phyloP scores from a whole-genome alignment of 1,140 invertebrate species.

The Pseudomyrmex gracilis region DNA sequence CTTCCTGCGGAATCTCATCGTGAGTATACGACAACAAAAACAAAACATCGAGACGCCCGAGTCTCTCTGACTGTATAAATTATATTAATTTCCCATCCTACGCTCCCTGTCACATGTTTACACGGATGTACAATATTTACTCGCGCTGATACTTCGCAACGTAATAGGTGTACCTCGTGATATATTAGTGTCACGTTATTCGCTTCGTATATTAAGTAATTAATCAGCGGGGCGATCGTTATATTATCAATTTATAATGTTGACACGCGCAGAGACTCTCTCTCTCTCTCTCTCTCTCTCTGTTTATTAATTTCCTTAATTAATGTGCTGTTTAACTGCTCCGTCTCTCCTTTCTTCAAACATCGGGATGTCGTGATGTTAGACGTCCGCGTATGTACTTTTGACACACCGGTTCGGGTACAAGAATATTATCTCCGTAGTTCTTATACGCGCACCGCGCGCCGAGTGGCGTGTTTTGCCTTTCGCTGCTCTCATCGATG shows the following conservation, averaged over 20 bases:
- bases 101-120: too few relatives aligned
- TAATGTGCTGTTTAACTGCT: background rate
- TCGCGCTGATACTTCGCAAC: conserved; percentile 6
- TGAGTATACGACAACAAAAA: too few relatives aligned
- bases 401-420: too few relatives aligned
- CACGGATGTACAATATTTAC: background rate
- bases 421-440: too few relatives aligned
- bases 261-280: too few relatives aligned
- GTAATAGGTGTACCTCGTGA: background rate
- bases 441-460: background rate
- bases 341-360: background rate
- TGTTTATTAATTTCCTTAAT: background rate
- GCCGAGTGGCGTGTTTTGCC: background rate
- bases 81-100: background rate
- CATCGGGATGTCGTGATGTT: too few relatives aligned
- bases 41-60: background rate
- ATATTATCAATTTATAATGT: background rate
- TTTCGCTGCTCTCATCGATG: conserved; percentile 25
- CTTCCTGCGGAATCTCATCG: conserved; percentile 84
- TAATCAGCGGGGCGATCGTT: conserved; percentile 20
- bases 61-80: background rate
- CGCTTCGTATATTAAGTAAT: conserved; percentile 39
- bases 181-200: background rate
- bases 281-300: background rate
- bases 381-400: too few relatives aligned